These are phyloP conservation scores for Phoebastria nigripes DNA, from an alignment of 2,797 vertebrate species.

Conservation along the genomic window DNA sequence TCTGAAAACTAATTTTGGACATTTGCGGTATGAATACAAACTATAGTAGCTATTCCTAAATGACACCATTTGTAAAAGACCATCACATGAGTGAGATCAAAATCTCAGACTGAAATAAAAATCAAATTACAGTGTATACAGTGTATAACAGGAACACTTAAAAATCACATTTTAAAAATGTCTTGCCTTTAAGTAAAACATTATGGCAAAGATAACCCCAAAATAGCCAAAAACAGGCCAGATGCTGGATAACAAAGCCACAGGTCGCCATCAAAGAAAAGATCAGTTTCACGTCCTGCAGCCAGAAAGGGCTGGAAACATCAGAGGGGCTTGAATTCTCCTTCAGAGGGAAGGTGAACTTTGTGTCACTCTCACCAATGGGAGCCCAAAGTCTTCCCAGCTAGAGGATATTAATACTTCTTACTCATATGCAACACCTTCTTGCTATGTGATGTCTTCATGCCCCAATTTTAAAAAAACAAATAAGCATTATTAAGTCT, in stretches of 20 bases:
- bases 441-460: not conserved
- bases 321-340: not conserved
- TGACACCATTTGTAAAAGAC: not conserved
- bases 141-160: not conserved
- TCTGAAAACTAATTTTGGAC: not conserved
- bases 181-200: not conserved
- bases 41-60: not conserved
- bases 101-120: not conserved
- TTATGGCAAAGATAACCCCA: not conserved
- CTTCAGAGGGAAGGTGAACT: constrained; percentile 10
- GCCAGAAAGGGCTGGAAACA: not conserved
- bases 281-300: not conserved
- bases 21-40: not conserved
- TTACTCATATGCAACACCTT: not conserved
- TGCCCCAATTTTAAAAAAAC: not conserved
- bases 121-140: not conserved
- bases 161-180: not conserved
- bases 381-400: not conserved
- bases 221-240: not conserved
- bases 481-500: not conserved
- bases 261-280: not conserved
- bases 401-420: not conserved
- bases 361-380: not conserved
- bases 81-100: not conserved
- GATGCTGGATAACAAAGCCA: not conserved